Evolutionary conservation across 1,140 invertebrate genomes (phyloP).

Genomic region (Scylla paramamosain): DNA sequence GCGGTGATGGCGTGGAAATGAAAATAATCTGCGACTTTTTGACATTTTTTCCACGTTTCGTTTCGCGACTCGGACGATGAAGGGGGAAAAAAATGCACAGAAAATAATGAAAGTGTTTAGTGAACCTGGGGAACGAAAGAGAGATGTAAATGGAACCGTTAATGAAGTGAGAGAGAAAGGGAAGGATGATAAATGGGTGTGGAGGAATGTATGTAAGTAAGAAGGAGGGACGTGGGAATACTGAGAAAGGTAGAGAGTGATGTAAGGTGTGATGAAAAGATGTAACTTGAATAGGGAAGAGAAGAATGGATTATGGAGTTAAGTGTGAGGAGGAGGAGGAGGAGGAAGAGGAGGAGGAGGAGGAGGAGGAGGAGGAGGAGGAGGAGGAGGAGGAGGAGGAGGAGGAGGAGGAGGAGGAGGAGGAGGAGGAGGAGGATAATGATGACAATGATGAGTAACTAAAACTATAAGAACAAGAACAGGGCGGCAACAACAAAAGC

Average conservation of each 20-base stretch:
- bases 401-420: not conserved
- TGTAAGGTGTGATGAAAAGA: not conserved
- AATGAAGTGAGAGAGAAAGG: not conserved
- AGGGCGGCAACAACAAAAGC: too few species aligned
- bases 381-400: not conserved
- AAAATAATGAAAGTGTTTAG: not conserved
- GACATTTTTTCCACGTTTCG: not conserved
- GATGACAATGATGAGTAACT: too few species aligned
- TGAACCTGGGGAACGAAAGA: not conserved
- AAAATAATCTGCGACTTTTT: slow-evolving; percentile 65
- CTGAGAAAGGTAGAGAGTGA: not conserved
- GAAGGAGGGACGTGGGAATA: not conserved
- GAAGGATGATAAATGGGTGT: not conserved
- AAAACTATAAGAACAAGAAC: too few species aligned
- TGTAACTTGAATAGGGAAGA: too few species aligned
- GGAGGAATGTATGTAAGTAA: not conserved
- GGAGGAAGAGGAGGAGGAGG: not conserved
- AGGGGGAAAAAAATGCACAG: not conserved
- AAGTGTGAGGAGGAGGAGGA: too few species aligned
- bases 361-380: not conserved
- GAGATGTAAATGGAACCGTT: too few species aligned
- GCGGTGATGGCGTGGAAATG: slow-evolving; percentile 65
- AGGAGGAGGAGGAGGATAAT: not conserved
- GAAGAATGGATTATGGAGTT: not conserved
- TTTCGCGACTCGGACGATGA: too few species aligned